phyloP scores from a whole-genome alignment of 1,140 invertebrate genomes.

The Drosophila athabasca region DNA sequence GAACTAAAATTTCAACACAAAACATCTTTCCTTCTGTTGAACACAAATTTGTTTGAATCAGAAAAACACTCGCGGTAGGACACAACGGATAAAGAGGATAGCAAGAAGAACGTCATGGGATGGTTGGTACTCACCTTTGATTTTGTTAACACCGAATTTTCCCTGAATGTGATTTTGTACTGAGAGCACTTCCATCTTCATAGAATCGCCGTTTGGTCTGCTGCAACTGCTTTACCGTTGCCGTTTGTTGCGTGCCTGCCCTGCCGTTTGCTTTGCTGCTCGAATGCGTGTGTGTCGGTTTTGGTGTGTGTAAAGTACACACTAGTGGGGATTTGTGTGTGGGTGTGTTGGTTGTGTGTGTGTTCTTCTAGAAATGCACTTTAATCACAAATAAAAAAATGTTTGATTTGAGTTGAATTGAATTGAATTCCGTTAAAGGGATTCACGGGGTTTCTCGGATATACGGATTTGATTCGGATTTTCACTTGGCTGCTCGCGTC shows the following conservation, averaged over 20 bases:
- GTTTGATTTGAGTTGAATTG: slow-evolving; percentile 53
- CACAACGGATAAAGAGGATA: no score
- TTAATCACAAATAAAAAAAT: slow-evolving; percentile 75
- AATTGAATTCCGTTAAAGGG: slow-evolving; percentile 34
- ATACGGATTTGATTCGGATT: slow-evolving; percentile 38
- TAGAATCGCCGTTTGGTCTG: slow-evolving; percentile 44
- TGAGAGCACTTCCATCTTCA: slow-evolving; percentile 84
- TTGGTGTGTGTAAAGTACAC: slow-evolving; percentile 22
- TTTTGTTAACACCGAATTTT: slow-evolving; percentile 83
- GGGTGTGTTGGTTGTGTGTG: slow-evolving; percentile 4
- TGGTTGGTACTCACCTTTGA: slow-evolving; percentile 76
- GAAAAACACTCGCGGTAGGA: neutral
- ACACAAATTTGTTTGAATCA: no score
- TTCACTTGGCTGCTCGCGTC: slow-evolving; percentile 41
- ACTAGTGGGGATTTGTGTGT: neutral
- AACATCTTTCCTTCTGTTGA: no score
- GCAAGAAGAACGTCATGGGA: neutral
- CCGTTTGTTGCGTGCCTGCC: slow-evolving; percentile 51
- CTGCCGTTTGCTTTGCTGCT: neutral
- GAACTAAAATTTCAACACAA: no score
- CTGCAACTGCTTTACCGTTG: slow-evolving; percentile 26
- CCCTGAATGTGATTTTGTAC: slow-evolving; percentile 84
- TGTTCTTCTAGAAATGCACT: slow-evolving; percentile 76
- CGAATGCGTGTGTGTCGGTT: slow-evolving; percentile 30
- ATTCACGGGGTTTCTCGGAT: slow-evolving; percentile 41